Base-by-base conservation (phyloP, 2,888 invertebrate genomes). In the Ernsta delagoae region DNA sequence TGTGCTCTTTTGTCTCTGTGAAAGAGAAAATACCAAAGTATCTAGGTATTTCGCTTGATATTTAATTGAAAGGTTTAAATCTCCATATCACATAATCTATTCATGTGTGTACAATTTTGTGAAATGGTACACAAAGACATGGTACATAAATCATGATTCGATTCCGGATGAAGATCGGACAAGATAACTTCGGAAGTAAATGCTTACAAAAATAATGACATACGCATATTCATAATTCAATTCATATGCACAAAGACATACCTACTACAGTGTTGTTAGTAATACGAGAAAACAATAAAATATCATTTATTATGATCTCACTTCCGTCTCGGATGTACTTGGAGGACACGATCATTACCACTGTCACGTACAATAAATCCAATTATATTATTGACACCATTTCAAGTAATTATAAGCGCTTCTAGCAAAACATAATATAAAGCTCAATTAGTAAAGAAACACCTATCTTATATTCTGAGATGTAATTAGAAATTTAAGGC, bases 301-400 rank as follows among this genome's bases (percentile, higher is more conserved):
- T 66, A 53, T 53, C 50, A 53, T 53, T 53, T 60, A 59, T 66
- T 53, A 66, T 16, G 50, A n/a, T 6, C 54, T 16, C 7, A 43
- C 34, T 59, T 66, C 65, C 65, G 65, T n/a, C n/a, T 66, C 65
- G 65, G 65, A 66, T 66, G 43, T 53, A 36, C 59, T 66, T 66
- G 59, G 65, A 8, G 11, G 56, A 56, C 43, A 57, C 11, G 4
- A 45, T 57, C 45, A 56, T 57, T 59, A 59, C 1, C 54, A 9
- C 9, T 54, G 54, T 31, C 56, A 56, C 34, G 9, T 56, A 9
- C 41, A 39, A 65, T 65, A 65, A 65, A 24, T 65, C 65, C 50
- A 59, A 65, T 65, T 59, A 56, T 41, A 43, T 56, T 64, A 64
- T 56, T 12, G 56, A 43, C 43, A n/a, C 12, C 1, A 43, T 6